phyloP scores from a whole-genome alignment of 2,888 invertebrate species.

The Arrhopalites spinosus region DNA sequence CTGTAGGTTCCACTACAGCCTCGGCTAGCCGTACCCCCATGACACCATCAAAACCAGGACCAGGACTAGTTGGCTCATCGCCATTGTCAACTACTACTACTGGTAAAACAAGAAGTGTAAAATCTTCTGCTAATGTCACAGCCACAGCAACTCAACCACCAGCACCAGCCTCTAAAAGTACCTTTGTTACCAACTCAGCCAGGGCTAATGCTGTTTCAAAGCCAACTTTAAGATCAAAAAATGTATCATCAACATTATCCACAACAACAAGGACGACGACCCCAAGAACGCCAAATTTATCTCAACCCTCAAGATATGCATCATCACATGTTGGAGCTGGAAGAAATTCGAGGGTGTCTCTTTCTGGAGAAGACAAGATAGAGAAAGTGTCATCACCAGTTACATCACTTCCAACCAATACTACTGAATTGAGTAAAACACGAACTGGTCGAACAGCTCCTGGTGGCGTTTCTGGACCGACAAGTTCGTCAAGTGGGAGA shows the following conservation, averaged over 20 bases:
- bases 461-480: not conserved
- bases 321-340: conserved; percentile 3
- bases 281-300: conserved; percentile 31
- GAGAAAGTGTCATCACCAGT: not conserved
- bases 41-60: conserved; percentile 45
- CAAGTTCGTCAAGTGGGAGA: not conserved
- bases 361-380: conserved; percentile 12
- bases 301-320: conserved; percentile 36
- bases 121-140: conserved; percentile 33
- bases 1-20: conserved; percentile 28
- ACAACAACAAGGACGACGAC: conserved; percentile 1
- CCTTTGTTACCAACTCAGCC: conserved; percentile 53
- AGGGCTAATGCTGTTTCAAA: conserved; percentile 55
- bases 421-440: not conserved
- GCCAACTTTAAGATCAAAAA: conserved; percentile 38
- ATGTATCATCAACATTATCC: not conserved
- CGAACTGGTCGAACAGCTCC: not conserved
- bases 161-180: conserved; percentile 32
- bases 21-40: conserved; percentile 49
- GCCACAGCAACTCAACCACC: conserved; percentile 11
- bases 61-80: not conserved
- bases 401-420: not conserved
- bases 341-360: conserved; percentile 9
- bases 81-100: not conserved
- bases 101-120: conserved; percentile 5